Evolutionary conservation across 1,140 invertebrate species (phyloP).

Genomic region (Bombus sibiricus): DNA sequence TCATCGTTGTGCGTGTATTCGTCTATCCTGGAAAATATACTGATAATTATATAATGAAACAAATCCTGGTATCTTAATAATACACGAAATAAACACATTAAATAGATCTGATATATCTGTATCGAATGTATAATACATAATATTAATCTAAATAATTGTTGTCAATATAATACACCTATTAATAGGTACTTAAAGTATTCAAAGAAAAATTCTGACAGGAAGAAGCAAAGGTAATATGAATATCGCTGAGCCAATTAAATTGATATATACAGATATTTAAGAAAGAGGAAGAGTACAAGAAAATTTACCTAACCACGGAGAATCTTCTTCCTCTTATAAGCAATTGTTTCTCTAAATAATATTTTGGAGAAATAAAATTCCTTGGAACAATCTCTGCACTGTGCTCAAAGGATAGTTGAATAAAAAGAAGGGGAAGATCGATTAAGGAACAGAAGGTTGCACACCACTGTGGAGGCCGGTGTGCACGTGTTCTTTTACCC

Average conservation of each 20-base stretch:
- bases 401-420: neutral
- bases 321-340: neutral
- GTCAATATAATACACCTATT: neutral
- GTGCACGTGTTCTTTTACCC: slow-evolving; percentile 45
- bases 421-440: neutral
- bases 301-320: too few relatives aligned
- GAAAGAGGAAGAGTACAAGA: too few relatives aligned
- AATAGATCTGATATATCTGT: neutral
- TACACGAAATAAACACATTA: too few relatives aligned
- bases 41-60: too few relatives aligned
- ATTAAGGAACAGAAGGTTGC: slow-evolving; percentile 30
- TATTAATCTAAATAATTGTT: neutral
- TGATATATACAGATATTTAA: neutral
- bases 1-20: too few relatives aligned
- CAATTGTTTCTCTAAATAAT: neutral
- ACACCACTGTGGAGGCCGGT: slow-evolving; percentile 22
- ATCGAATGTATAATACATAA: neutral
- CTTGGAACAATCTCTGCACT: neutral
- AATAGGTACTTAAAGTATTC: neutral
- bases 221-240: too few relatives aligned
- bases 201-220: neutral
- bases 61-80: too few relatives aligned
- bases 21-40: too few relatives aligned
- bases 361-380: neutral
- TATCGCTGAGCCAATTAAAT: neutral